These are phyloP conservation scores for Hydrocynus forskahlii DNA, from an alignment of 2,797 vertebrate species.

Conservation along the genomic window DNA sequence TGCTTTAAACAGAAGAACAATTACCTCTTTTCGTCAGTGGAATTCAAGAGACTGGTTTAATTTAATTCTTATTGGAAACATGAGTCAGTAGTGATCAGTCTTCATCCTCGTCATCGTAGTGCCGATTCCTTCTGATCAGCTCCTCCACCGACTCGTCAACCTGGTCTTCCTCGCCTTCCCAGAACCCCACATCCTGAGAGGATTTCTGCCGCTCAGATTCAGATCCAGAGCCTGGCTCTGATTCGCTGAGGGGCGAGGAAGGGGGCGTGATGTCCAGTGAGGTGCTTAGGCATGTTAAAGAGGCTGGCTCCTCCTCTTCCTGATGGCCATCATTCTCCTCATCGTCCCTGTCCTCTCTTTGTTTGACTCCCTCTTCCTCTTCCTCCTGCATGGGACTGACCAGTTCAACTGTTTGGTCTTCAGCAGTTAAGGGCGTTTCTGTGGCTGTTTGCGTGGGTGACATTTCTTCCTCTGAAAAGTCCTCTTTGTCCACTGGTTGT, in stretches of 20 bases:
- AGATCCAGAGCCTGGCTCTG: constrained; percentile 8
- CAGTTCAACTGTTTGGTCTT: constrained; percentile 43
- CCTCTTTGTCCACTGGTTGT: constrained; percentile 62
- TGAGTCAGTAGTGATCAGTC: constrained; percentile 50
- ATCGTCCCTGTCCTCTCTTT: constrained; percentile 47
- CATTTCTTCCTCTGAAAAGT: constrained; percentile 30
- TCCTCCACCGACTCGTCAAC: constrained; percentile 88
- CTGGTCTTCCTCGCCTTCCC: constrained; percentile 81
- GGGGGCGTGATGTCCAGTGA: constrained; percentile 69
- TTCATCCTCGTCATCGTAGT: constrained; percentile 82
- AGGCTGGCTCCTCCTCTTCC: constrained; percentile 53
- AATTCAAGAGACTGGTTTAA: neutral
- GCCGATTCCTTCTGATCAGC: constrained; percentile 93
- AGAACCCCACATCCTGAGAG: constrained; percentile 87
- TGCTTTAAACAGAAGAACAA: neutral
- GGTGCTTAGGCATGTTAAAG: constrained; percentile 62
- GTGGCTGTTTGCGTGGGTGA: constrained; percentile 22
- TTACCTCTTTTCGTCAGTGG: neutral
- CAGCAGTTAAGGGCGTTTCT: neutral
- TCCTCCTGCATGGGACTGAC: constrained; percentile 50
- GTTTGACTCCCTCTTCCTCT: constrained; percentile 20
- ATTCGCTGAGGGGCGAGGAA: constrained; percentile 64
- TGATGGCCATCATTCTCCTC: constrained; percentile 56
- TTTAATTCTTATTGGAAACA: neutral
- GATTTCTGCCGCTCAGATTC: constrained; percentile 70